Conservation (phyloP, 2,113 vertebrate species). For the Pipra filicauda region DNA sequence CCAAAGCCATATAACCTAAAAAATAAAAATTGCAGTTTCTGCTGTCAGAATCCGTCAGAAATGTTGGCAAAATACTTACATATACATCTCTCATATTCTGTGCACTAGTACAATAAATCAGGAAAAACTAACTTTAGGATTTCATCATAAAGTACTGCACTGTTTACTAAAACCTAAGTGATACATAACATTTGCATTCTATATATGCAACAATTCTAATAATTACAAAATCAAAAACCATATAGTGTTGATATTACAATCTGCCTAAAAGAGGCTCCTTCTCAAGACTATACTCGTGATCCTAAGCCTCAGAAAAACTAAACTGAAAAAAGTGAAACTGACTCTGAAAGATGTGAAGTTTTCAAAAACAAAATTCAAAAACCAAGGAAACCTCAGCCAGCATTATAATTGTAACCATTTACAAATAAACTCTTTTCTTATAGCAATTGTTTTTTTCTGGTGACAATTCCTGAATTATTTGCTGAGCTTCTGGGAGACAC, state of each 20-base stretch:
- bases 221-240: neutral
- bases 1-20: neutral
- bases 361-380: neutral
- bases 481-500: neutral
- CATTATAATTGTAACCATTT: neutral
- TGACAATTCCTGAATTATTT: neutral
- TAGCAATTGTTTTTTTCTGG: neutral
- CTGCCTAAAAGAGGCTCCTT: neutral
- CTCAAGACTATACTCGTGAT: neutral
- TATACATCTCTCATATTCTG: neutral
- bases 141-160: neutral
- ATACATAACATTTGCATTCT: neutral
- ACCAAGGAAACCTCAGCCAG: neutral
- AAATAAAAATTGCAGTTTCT: neutral
- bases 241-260: neutral
- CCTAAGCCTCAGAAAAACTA: neutral
- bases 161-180: neutral
- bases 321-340: neutral
- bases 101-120: neutral
- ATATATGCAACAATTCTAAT: neutral
- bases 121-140: neutral
- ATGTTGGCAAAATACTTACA: neutral
- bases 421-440: neutral
- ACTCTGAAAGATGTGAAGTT: neutral
- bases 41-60: neutral